Base-by-base conservation (phyloP, 2,888 invertebrate species). In the Agonopterix subpropinquella region DNA sequence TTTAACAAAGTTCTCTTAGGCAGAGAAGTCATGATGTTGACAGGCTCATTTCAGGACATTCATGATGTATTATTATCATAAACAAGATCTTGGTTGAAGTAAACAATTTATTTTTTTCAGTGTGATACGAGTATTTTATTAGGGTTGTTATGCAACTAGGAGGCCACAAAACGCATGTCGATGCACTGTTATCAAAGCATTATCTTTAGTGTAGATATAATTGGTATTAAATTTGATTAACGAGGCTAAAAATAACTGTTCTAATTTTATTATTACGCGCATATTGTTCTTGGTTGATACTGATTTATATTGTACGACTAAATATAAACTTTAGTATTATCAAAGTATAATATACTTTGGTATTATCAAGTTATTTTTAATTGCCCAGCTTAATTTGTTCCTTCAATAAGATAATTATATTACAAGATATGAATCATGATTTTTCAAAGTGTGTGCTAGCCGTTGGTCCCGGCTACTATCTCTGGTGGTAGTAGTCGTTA, bases 191-290 rank as follows among this genome's bases (percentile, higher is more conserved):
- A 53, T 48, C 53, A 56, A 53, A 49, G 59, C 56, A 60, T 70
- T 70, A 60, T 58, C 58, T 55, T 53, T 57, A 58, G 54, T 61
- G 57, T 61, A 61, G 58, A 59, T 67, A 61, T 44, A 46, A 44
- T 41, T 51, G 51, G 55, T 56, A 63, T 62, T 64, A 60, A 61
- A 61, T 65, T 65, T 59, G 60, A 65, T 63, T 59, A 57, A 56
- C 51, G 45, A 55, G 51, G 59, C 62, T 64, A 64, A 58, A 58
- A 60, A 65, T 65, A 66, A 57, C 56, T 58, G 64, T 56, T 62
- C 61, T 60, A 64, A 60, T 28, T 28, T 28, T 28, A 28, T 28
- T 28, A 28, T 28, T 28, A 28, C 28, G 28, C 28, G 5, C 28
- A 28, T 28, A 28, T 28, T 61, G 58, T 18, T 43, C 9, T n/a